Conservation (phyloP, 2,113 vertebrate genomes). For the Callorhinus ursinus region DNA sequence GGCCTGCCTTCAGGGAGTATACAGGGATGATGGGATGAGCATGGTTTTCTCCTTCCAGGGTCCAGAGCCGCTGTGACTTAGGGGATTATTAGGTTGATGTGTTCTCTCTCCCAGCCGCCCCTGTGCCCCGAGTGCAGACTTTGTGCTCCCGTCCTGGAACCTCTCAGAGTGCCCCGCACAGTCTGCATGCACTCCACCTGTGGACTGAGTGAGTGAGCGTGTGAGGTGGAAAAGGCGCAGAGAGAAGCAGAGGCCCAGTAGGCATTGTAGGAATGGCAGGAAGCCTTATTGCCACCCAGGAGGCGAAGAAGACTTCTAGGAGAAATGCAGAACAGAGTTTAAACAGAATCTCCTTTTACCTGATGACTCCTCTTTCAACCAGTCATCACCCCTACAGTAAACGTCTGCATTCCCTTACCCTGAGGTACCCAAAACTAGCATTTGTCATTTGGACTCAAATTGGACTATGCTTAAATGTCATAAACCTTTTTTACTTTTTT, state of each 20-base stretch:
- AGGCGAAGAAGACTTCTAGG: not conserved
- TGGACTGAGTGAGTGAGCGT: not conserved
- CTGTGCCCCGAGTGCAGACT: not conserved
- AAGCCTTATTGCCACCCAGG: not conserved
- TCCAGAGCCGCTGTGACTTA: not conserved
- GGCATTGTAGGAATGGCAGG: not conserved
- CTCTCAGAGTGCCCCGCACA: not conserved
- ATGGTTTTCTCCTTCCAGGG: not conserved
- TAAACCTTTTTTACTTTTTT: not conserved
- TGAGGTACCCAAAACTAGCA: not conserved
- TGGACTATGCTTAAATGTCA: not conserved
- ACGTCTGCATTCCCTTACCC: not conserved
- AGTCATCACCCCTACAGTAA: rapidly evolving
- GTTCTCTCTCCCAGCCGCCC: not conserved
- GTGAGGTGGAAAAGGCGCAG: not conserved
- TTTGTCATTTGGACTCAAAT: not conserved
- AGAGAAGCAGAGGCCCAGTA: not conserved
- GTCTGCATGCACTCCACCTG: not conserved
- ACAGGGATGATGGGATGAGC: not conserved
- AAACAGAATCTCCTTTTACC: not conserved
- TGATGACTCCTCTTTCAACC: not conserved
- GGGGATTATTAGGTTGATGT: not conserved
- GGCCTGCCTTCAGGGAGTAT: not conserved
- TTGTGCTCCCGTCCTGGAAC: not conserved
- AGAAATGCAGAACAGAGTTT: not conserved